Evolutionary conservation across 2,797 vertebrate species (phyloP).

Genomic region (Enteromius viviparus): DNA sequence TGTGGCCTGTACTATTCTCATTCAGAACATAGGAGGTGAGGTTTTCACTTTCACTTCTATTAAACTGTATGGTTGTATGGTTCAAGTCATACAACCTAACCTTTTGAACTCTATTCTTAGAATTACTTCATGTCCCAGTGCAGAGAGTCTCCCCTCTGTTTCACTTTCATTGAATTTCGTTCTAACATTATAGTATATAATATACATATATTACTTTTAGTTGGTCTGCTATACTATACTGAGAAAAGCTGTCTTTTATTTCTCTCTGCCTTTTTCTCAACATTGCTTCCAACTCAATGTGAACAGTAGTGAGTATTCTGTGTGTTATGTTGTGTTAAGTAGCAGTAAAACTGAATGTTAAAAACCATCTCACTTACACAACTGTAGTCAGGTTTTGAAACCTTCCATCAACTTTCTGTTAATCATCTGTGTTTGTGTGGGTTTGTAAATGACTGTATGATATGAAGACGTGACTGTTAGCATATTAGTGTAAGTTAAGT

Average conservation of each 20-base stretch:
- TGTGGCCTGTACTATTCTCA: constrained; percentile 87
- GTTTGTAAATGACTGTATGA: neutral
- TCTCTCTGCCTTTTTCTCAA: neutral
- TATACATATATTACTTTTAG: neutral
- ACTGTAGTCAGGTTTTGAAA: neutral
- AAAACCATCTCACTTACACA: neutral
- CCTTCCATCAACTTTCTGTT: neutral
- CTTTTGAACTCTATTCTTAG: neutral
- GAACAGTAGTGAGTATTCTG: constrained; percentile 34
- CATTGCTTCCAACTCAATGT: constrained; percentile 10
- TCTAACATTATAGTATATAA: neutral
- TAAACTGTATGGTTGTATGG: neutral
- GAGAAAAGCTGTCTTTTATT: neutral
- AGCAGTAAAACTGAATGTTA: neutral
- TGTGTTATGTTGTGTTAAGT: neutral
- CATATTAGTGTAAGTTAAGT: neutral
- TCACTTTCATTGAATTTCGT: constrained; percentile 7
- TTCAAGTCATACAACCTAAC: neutral
- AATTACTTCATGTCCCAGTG: neutral
- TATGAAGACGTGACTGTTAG: neutral
- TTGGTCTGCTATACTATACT: neutral
- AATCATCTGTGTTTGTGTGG: neutral
- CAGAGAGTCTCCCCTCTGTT: constrained; percentile 65
- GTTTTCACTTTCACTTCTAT: constrained; percentile 29
- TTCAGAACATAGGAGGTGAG: constrained; percentile 97